Conservation (phyloP, 2,797 vertebrate genomes). For the Oreortyx pictus region DNA sequence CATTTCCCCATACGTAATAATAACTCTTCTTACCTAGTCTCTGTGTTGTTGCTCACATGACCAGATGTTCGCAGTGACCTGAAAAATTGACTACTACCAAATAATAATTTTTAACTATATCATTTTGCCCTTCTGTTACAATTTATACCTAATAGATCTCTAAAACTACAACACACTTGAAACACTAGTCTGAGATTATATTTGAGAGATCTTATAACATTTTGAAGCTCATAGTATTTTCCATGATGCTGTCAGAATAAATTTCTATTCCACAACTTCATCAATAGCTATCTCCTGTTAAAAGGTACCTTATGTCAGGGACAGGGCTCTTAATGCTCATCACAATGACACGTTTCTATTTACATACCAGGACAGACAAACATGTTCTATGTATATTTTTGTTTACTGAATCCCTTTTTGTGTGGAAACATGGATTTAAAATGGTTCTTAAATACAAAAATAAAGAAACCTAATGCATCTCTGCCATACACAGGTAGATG, state of each 20-base stretch:
- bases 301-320: slow-evolving; percentile 18
- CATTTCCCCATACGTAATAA: neutral
- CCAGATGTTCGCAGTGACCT: neutral
- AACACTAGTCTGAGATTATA: neutral
- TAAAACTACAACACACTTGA: neutral
- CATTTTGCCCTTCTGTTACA: neutral
- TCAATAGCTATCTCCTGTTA: slow-evolving; percentile 18
- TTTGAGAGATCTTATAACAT: slow-evolving; percentile 18
- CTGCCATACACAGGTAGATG: neutral
- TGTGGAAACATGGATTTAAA: slow-evolving; percentile 31
- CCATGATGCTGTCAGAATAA: neutral
- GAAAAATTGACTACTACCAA: neutral
- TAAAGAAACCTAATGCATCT: neutral
- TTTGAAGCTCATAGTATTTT: slow-evolving; percentile 24
- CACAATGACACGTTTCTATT: slow-evolving; percentile 39
- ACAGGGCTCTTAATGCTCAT: slow-evolving; percentile 17
- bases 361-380: slow-evolving; percentile 2
- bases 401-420: slow-evolving; percentile 47
- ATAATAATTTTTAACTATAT: neutral
- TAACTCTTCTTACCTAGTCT: neutral
- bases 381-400: slow-evolving; percentile 38
- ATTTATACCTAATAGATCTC: neutral
- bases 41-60: neutral
- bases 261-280: neutral
- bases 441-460: neutral